Percentiles rank a stretch among this genome's conserved stretches.
phyloP scores from a whole-genome alignment of 2,113 vertebrate species.

The Scopus umbretta region DNA sequence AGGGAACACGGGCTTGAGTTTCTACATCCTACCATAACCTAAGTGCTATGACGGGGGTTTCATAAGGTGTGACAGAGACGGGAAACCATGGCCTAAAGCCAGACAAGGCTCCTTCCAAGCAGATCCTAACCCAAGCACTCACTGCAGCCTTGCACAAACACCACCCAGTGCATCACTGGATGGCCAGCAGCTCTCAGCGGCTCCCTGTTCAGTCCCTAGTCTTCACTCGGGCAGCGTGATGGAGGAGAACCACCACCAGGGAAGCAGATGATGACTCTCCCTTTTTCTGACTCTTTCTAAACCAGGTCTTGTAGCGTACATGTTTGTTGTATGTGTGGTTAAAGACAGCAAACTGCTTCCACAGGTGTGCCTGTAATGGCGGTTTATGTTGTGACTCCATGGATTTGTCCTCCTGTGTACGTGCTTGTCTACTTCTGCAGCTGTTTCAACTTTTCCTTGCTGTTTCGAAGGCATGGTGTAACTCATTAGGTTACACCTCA shows the following conservation, averaged over 20 bases:
- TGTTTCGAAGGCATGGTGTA: background rate
- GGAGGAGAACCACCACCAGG: background rate
- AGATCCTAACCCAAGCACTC: background rate
- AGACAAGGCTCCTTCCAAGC: background rate
- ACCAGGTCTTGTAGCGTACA: background rate
- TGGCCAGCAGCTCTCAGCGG: background rate
- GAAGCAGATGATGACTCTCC: background rate
- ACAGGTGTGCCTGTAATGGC: background rate
- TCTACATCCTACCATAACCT: background rate
- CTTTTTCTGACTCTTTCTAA: background rate
- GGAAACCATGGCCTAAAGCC: background rate
- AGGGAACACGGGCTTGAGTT: background rate
- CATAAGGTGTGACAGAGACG: background rate
- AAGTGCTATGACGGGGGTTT: background rate
- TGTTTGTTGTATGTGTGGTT: background rate
- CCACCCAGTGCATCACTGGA: fast-evolving
- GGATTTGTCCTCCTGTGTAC: background rate
- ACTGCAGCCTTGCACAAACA: background rate
- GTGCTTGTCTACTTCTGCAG: background rate
- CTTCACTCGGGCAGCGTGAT: background rate
- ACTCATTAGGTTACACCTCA: background rate
- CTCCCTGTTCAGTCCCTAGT: background rate
- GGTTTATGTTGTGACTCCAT: background rate
- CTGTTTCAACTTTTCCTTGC: background rate
- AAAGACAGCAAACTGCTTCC: slow-evolving; percentile 35